phyloP scores from a whole-genome alignment of 2,888 invertebrate species.

The Zygogramma bicolorata region DNA sequence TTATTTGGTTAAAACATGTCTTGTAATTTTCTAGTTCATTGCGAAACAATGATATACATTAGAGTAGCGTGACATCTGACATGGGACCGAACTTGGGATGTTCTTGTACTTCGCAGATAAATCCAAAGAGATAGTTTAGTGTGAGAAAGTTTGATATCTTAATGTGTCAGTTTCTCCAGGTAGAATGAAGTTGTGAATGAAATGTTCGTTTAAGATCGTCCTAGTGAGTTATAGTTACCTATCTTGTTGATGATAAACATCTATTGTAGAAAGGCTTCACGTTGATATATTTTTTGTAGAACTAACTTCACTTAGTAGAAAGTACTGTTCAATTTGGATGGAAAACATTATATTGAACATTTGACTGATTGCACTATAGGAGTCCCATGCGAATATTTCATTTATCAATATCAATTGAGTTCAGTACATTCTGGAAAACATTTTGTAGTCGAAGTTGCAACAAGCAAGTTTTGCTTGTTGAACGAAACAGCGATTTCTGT shows the following conservation, averaged over 20 bases:
- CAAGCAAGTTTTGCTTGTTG: too few species aligned
- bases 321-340: too few species aligned
- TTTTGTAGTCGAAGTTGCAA: too few species aligned
- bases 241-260: background rate
- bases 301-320: too few species aligned
- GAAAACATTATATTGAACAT: too few species aligned
- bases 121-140: conserved; percentile 52
- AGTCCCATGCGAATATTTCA: too few species aligned
- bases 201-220: conserved; percentile 10
- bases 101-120: conserved; percentile 53
- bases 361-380: too few species aligned
- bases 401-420: too few species aligned
- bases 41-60: conserved; percentile 56
- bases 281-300: too few species aligned
- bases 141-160: conserved; percentile 54
- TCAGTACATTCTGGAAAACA: too few species aligned
- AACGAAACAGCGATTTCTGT: too few species aligned
- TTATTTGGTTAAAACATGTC: conserved; percentile 54
- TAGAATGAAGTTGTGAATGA: conserved; percentile 39
- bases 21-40: conserved; percentile 55
- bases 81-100: conserved; percentile 54
- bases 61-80: conserved; percentile 54
- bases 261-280: background rate
- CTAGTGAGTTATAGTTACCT: background rate
- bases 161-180: conserved; percentile 46